Evolutionary conservation across 2,113 vertebrate genomes (phyloP).

Genomic region (Pterocles gutturalis): DNA sequence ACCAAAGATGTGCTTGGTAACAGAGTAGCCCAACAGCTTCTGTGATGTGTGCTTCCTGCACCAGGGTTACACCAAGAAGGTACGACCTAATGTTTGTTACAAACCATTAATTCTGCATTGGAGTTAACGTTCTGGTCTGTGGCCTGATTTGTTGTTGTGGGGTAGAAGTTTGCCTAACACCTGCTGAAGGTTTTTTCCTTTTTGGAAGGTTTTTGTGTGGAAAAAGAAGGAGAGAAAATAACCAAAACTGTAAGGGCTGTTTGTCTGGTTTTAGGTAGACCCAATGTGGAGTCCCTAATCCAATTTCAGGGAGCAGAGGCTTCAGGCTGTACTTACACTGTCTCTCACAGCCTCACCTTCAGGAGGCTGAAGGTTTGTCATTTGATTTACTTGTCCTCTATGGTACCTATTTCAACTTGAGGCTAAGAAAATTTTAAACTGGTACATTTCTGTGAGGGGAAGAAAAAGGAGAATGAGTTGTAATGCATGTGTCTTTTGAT

Average conservation of each 20-base stretch:
- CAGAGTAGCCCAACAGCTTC: not conserved
- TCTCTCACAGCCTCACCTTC: not conserved
- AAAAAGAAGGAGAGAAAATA: not conserved
- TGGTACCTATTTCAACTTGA: not conserved
- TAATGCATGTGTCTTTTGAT: fast-evolving
- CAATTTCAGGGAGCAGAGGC: slow-evolving; percentile 9
- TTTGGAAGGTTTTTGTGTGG: not conserved
- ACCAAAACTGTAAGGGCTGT: not conserved
- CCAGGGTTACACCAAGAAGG: not conserved
- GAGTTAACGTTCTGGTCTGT: not conserved
- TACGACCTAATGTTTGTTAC: not conserved
- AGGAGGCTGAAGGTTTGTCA: not conserved
- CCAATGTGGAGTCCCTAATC: not conserved
- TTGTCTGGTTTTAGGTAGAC: not conserved
- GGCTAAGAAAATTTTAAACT: not conserved
- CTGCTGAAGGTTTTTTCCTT: not conserved
- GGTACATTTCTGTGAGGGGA: not conserved
- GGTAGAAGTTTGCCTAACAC: not conserved
- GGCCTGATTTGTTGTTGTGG: not conserved
- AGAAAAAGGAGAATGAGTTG: not conserved
- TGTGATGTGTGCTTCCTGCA: not conserved
- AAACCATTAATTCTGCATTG: not conserved
- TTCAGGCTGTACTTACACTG: not conserved
- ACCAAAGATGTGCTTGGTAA: not conserved
- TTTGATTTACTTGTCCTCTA: not conserved